Percentiles rank a stretch among this genome's conserved stretches.
Conservation (phyloP, 1,140 invertebrate genomes). For the Scaptomyza hsui region DNA sequence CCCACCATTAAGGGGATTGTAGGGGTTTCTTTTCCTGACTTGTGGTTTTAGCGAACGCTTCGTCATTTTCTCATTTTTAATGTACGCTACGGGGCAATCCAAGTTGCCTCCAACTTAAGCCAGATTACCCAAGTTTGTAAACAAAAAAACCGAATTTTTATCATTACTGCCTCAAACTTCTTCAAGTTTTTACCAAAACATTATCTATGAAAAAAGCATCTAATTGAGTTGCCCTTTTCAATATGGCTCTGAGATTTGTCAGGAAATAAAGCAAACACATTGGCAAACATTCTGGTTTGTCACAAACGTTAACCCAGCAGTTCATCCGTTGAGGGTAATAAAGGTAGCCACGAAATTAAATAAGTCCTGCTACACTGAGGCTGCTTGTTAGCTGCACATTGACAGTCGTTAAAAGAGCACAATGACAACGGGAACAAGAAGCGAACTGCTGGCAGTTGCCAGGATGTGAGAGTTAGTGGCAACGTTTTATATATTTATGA, state of each 20-base stretch:
- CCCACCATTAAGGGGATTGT: conserved; percentile 12
- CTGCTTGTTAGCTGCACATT: conserved; percentile 41
- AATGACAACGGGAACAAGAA: conserved; percentile 11
- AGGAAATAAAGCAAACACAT: conserved; percentile 8
- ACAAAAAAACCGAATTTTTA: background rate
- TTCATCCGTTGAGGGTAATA: conserved; percentile 12
- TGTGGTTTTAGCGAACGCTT: conserved; percentile 19
- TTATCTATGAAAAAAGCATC: conserved; percentile 12
- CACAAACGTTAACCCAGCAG: conserved; percentile 17
- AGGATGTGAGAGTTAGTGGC: conserved; percentile 26
- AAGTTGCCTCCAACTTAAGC: conserved; percentile 6
- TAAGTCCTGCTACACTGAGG: conserved; percentile 26
- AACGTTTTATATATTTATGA: conserved; percentile 49
- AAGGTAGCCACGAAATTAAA: conserved; percentile 40
- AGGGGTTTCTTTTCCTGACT: conserved; percentile 12
- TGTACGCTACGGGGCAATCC: conserved; percentile 17
- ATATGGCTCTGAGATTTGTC: background rate
- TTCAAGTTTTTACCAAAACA: conserved; percentile 8
- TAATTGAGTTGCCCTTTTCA: conserved; percentile 29
- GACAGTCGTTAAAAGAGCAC: conserved; percentile 41
- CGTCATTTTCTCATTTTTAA: conserved; percentile 46
- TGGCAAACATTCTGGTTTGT: conserved; percentile 21
- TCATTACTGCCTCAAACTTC: background rate
- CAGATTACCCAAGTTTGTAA: conserved; percentile 10
- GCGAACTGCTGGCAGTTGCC: conserved; percentile 3